Evolutionary conservation across 2,113 vertebrate species (phyloP).

Genomic region (Dasyornis broadbenti): DNA sequence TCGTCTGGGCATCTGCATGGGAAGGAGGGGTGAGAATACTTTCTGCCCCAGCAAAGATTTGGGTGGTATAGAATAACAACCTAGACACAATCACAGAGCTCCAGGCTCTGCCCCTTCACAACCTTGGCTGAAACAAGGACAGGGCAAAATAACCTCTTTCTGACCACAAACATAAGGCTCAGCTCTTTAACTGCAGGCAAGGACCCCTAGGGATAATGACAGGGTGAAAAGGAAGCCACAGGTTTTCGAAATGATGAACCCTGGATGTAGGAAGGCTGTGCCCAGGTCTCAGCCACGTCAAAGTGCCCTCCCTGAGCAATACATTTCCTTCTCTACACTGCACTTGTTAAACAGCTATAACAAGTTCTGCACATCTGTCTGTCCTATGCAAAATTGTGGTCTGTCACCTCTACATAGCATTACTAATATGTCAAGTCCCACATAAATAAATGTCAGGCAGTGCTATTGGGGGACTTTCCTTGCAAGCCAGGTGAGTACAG

Average conservation of each 20-base stretch:
- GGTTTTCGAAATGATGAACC: neutral
- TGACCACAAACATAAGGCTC: neutral
- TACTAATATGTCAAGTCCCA: neutral
- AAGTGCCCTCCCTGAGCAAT: neutral
- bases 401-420: neutral
- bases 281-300: neutral
- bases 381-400: neutral
- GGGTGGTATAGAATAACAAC: neutral
- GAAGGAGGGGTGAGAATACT: neutral
- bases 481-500: neutral
- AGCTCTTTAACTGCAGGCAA: neutral
- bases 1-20: neutral
- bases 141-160: neutral
- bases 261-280: neutral
- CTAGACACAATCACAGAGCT: neutral
- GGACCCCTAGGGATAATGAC: neutral
- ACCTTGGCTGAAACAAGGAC: neutral
- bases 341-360: neutral
- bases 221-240: neutral
- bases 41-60: neutral
- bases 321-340: neutral
- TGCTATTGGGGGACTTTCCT: neutral
- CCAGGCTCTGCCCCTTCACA: rapidly evolving
- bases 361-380: neutral
- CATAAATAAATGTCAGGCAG: neutral